Base-by-base conservation (phyloP, 1,140 invertebrate species). In the Drosophila kepulauana region DNA sequence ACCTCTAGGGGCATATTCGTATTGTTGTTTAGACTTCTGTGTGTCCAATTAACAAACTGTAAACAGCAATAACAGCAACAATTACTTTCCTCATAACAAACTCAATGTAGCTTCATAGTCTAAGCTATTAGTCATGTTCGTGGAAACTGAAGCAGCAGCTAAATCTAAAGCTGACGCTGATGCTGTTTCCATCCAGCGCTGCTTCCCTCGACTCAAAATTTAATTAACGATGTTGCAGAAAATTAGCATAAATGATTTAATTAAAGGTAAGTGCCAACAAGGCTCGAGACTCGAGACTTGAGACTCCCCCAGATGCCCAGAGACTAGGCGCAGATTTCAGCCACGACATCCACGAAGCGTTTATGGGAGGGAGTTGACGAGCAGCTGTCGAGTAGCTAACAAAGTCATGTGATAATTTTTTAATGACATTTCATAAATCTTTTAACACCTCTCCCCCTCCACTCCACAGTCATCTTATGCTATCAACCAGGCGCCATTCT, bases 181-280 rank as follows among this genome's bases (percentile, higher is more conserved):
- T 20, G 20, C 20, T 20, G 20, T 4, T 25, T 25, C 20, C 20
- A 4, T 2, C 49, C 13, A 48, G 16, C 16, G 49, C 62, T 38
- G 38, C 56, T 52, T 5, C 20, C 28, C 16, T n/a, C 57, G 52
- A 15, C 66, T 80, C 54, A 75, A 88, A 25, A 84, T 88, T 88
- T 75, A 84, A 89, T 87, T 84, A 87, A 84, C 84, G 52, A 71
- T 79, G 78, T 67, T 75, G 81, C 75, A 69, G 71, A 76, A 88
- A 88, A 88, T 88, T 88, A 88, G 86, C 85, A 88, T 88, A 88
- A 88, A 86, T 89, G 75, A 86, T 89, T 89, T 90, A 89, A 90
- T 89, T 86, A 89, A 82, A 90, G 86, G 86, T 86, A 74, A 89
- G 81, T 74, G 78, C 67, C 68, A 56, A 10, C 35, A 10, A 10